Percentiles rank a stretch among this genome's conserved stretches.
Evolutionary conservation across 1,140 invertebrate genomes (phyloP).

Genomic region (Hypothenemus hampei): DNA sequence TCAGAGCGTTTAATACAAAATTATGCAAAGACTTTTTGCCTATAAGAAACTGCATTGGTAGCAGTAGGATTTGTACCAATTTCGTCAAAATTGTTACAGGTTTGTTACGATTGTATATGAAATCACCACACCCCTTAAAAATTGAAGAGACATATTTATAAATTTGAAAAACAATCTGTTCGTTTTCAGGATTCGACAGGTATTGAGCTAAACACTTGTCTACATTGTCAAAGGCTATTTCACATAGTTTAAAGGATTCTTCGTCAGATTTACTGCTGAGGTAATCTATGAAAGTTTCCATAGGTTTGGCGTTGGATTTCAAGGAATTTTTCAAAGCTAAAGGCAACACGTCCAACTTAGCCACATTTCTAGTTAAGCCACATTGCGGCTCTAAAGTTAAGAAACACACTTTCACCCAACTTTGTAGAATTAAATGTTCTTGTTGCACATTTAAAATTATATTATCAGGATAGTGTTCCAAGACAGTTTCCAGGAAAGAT

Average conservation of each 20-base stretch:
- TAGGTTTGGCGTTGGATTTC: slow-evolving; percentile 19
- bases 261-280: slow-evolving; percentile 3
- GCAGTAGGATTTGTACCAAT: slow-evolving; percentile 32
- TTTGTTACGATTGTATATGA: slow-evolving; percentile 38
- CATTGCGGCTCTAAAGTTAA: slow-evolving; percentile 21
- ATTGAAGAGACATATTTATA: slow-evolving; percentile 33
- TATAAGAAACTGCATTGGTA: slow-evolving; percentile 37
- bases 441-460: slow-evolving; percentile 30
- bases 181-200: slow-evolving; percentile 30
- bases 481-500: slow-evolving; percentile 26
- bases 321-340: slow-evolving; percentile 25
- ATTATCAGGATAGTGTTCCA: slow-evolving; percentile 30
- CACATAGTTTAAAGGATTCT: slow-evolving; percentile 29
- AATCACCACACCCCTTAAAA: slow-evolving; percentile 34
- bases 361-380: slow-evolving; percentile 28
- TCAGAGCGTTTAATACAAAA: slow-evolving; percentile 33
- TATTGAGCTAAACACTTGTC: slow-evolving; percentile 31
- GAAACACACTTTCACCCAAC: slow-evolving; percentile 36
- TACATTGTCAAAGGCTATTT: slow-evolving; percentile 33
- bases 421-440: slow-evolving; percentile 30
- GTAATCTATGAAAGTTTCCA: slow-evolving; percentile 33
- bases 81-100: slow-evolving; percentile 33
- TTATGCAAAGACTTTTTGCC: slow-evolving; percentile 30
- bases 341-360: slow-evolving; percentile 32
- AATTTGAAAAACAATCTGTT: slow-evolving; percentile 32